Evolutionary conservation across 2,888 invertebrate species (phyloP), one percentile per base, ranked within the genome.

Genomic region (Andrena chrysosceles): DNA sequence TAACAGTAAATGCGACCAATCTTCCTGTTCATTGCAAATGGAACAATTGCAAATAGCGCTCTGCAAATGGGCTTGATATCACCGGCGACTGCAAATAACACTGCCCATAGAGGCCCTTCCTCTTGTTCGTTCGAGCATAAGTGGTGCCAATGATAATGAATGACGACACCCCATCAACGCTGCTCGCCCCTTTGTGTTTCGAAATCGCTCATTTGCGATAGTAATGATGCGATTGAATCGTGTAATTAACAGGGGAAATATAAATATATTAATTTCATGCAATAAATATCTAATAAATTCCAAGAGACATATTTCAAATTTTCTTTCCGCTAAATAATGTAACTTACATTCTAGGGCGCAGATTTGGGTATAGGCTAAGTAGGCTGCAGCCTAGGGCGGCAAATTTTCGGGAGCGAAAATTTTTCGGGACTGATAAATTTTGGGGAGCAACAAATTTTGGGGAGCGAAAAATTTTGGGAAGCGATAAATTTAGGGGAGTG

Each of bases 1-100:
- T 67, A 77, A 66, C 52, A 8, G 60, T 77, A 60, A 77, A 77
- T 74, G 23, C 60, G 29, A 77, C n/a, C 74, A 67, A 66, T 71
- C 71, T 74, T 67, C 35, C 60, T 67, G 16, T n/a, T 42, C 66
- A n/a, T 10, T 13, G 42, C 66, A 33, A 77, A 67, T 77, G 74
- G 49, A 74, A 67, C 77, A 66, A 77, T 77, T 67, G 60, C 66
- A 67, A 73, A 73, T 52, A 20, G 52, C 29, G 23, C 29, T 60
- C 3, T 16, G 35, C 35, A 67, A 74, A 67, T 16, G 72, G 54
- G 64, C 64, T 72, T 72, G 33, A 72, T 72, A 60, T 62, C 52
- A 77, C 31, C 52, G 60, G 10, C 23, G 49, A 42, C 42, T 66
- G 31, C 26, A 56, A 59, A 31, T 29, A 52, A 29, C 29, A 10